A percentile compares a stretch with the other conserved stretches of the same genome.
These are phyloP conservation scores for Callinectes sapidus DNA, from an alignment of 2,888 invertebrate species.

Conservation along the genomic window DNA sequence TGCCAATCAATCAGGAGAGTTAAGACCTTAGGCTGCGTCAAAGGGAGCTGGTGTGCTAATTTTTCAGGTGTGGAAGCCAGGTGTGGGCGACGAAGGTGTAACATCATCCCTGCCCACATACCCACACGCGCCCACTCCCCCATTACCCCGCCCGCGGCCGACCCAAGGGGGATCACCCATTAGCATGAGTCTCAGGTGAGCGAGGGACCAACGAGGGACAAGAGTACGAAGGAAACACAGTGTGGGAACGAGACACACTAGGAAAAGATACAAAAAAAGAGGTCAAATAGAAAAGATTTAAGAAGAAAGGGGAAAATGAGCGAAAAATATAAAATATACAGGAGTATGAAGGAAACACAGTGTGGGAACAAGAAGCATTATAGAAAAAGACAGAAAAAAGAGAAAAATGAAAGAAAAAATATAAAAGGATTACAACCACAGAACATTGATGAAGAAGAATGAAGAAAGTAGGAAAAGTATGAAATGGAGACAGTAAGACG, in stretches of 20 bases:
- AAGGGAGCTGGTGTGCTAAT: background rate
- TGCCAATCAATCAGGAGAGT: slow-evolving; percentile 29
- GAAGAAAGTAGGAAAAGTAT: too few relatives aligned
- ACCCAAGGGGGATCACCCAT: background rate
- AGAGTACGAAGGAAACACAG: background rate
- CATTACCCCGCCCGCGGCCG: background rate
- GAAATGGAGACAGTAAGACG: too few relatives aligned
- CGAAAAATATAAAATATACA: background rate
- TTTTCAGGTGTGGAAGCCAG: slow-evolving; percentile 27
- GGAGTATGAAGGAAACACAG: background rate
- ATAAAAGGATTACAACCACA: background rate
- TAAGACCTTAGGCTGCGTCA: slow-evolving; percentile 12
- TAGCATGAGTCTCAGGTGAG: slow-evolving; percentile 9
- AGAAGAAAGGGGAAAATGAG: background rate
- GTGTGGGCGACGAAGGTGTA: slow-evolving; percentile 30
- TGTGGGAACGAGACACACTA: background rate
- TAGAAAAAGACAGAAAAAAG: background rate
- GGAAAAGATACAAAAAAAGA: background rate
- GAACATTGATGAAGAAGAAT: too few relatives aligned
- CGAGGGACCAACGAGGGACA: background rate
- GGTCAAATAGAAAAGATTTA: background rate
- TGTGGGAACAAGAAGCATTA: too few relatives aligned
- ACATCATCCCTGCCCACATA: slow-evolving; percentile 16
- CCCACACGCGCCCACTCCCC: slow-evolving; percentile 13
- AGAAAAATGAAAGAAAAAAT: too few relatives aligned